A percentile compares a stretch with the other conserved stretches of the same genome.
phyloP scores from a whole-genome alignment of 2,113 vertebrate genomes.

The Albula goreensis region DNA sequence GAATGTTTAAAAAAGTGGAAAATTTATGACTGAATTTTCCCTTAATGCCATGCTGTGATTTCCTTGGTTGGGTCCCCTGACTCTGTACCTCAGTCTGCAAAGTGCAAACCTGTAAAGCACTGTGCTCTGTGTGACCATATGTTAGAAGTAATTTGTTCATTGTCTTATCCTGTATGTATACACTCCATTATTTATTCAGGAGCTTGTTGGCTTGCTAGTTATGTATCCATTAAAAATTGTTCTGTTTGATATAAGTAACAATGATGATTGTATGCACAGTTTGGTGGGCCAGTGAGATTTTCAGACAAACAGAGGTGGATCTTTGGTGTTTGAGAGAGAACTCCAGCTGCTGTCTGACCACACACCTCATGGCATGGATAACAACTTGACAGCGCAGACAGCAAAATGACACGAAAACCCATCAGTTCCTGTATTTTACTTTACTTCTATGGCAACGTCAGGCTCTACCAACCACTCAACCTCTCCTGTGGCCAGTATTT shows the following conservation, averaged over 20 bases:
- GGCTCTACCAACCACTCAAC: background rate
- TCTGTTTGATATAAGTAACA: background rate
- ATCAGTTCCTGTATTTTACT: background rate
- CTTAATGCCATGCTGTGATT: background rate
- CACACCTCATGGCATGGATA: background rate
- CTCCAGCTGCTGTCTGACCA: background rate
- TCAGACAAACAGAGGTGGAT: background rate
- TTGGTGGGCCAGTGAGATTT: background rate
- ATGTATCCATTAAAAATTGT: background rate
- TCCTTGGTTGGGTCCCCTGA: background rate
- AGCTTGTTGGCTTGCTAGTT: background rate
- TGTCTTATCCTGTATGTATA: background rate
- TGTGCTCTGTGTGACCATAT: background rate
- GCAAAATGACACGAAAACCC: background rate
- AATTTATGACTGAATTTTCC: constrained; percentile 25
- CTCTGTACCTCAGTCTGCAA: background rate
- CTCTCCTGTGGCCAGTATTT: background rate
- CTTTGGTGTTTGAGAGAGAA: background rate
- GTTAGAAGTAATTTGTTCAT: background rate
- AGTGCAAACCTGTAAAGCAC: background rate
- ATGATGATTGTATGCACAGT: background rate
- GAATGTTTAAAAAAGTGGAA: constrained; percentile 13
- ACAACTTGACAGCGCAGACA: background rate
- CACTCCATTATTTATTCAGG: background rate
- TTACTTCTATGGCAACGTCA: background rate